These are phyloP conservation scores for Dolichomitus sp. DNA, from an alignment of 2,888 invertebrate species.

Conservation along the genomic window DNA sequence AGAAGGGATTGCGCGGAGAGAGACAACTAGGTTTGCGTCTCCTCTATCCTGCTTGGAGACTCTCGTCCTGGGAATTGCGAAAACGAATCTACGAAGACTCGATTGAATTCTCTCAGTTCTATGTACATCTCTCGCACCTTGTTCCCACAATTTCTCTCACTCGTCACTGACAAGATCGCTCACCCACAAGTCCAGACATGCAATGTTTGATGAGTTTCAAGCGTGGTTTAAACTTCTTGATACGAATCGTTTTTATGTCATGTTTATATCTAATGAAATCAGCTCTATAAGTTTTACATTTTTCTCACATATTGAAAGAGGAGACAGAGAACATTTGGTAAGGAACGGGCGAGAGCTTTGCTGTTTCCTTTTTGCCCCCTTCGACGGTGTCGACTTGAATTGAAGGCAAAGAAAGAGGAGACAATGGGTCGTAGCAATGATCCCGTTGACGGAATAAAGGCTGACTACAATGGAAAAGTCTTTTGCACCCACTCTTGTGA, in stretches of 20 bases:
- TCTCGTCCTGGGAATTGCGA: constrained; percentile 35
- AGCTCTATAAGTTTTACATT: not conserved
- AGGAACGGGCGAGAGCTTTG: constrained; percentile 5
- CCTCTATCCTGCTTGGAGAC: constrained; percentile 32
- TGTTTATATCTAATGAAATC: not conserved
- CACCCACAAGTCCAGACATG: not conserved
- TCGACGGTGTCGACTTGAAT: constrained; percentile 49
- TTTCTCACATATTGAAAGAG: not conserved
- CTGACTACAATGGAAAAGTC: constrained; percentile 58
- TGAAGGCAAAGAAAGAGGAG: constrained; percentile 59
- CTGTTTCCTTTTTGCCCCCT: constrained; percentile 9
- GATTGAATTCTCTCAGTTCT: constrained; percentile 63
- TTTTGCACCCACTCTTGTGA: constrained; percentile 33
- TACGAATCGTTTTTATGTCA: not conserved
- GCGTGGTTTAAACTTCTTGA: not conserved
- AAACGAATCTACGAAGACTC: constrained; percentile 62
- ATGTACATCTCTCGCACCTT: constrained; percentile 34
- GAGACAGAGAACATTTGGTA: constrained; percentile 1
- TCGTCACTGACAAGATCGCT: constrained; percentile 37
- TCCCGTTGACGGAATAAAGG: constrained; percentile 53
- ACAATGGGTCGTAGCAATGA: constrained; percentile 60
- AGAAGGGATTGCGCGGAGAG: constrained; percentile 25
- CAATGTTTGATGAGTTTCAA: not conserved
- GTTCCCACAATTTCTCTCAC: constrained; percentile 55
- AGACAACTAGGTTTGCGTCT: constrained; percentile 49